A percentile compares a stretch with the other conserved stretches of the same genome.
Evolutionary conservation across 2,113 vertebrate species (phyloP).

Genomic region (Ciconia stormi): DNA sequence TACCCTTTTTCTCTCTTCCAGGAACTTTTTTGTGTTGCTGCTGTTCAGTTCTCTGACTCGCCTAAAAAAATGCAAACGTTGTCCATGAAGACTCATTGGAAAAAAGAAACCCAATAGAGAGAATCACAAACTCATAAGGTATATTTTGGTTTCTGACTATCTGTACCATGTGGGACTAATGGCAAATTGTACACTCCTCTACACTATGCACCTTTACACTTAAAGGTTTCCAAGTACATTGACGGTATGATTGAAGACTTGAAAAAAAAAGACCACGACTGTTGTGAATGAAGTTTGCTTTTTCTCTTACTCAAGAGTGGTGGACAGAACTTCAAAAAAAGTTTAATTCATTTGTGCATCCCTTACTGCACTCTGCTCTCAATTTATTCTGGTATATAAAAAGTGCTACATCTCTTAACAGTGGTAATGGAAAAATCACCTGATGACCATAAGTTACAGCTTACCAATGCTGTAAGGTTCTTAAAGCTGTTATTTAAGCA

Average conservation of each 20-base stretch:
- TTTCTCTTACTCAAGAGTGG: neutral
- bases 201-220: neutral
- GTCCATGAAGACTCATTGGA: neutral
- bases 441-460: neutral
- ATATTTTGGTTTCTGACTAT: neutral
- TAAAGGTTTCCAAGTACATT: neutral
- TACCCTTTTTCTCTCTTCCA: conserved; percentile 97
- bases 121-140: neutral
- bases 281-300: neutral
- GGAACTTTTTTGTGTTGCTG: conserved; percentile 99
- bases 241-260: neutral
- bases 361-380: neutral
- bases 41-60: conserved; percentile 96
- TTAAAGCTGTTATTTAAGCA: neutral
- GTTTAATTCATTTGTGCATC: neutral
- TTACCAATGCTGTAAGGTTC: neutral
- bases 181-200: neutral
- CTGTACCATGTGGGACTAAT: neutral
- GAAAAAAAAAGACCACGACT: neutral
- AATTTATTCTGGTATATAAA: neutral
- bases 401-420: neutral
- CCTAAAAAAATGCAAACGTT: conserved; percentile 70
- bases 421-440: neutral
- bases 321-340: neutral
- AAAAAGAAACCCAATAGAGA: neutral